phyloP scores from a whole-genome alignment of 2,113 vertebrate species.

The Mugil cephalus region DNA sequence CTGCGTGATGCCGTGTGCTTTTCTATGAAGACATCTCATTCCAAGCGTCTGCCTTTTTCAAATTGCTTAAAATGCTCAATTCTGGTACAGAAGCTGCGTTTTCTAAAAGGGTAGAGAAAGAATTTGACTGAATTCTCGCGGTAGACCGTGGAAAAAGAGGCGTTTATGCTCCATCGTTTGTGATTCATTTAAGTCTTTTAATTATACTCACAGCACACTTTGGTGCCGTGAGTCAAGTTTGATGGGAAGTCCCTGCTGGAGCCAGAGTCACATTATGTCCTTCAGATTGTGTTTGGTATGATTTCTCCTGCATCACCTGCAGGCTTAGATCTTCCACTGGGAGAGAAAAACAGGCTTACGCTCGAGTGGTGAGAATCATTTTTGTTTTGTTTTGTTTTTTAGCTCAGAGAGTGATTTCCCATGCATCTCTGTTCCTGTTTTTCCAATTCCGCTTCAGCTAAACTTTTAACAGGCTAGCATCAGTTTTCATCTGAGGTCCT shows the following conservation, averaged over 20 bases:
- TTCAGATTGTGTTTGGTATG: not conserved
- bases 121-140: not conserved
- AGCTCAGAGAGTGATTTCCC: too few relatives aligned
- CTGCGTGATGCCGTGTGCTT: conserved; percentile 34
- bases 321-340: not conserved
- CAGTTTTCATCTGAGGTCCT: conserved; percentile 16
- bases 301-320: not conserved
- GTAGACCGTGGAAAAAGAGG: not conserved
- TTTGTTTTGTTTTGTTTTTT: conserved; percentile 42
- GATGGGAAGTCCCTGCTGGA: not conserved
- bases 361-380: conserved; percentile 16
- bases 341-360: too few relatives aligned
- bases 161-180: conserved; percentile 1
- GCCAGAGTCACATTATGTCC: not conserved
- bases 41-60: conserved; percentile 42
- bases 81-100: conserved; percentile 21
- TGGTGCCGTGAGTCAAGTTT: not conserved
- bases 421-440: conserved; percentile 4
- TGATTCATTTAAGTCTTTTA: conserved; percentile 5
- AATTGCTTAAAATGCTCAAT: conserved; percentile 40
- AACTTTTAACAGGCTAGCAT: conserved; percentile 47
- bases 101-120: not conserved
- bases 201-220: not conserved
- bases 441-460: not conserved
- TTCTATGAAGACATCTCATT: conserved; percentile 70